phyloP scores from a whole-genome alignment of 2,113 vertebrate species.

The Camelus dromedarius region DNA sequence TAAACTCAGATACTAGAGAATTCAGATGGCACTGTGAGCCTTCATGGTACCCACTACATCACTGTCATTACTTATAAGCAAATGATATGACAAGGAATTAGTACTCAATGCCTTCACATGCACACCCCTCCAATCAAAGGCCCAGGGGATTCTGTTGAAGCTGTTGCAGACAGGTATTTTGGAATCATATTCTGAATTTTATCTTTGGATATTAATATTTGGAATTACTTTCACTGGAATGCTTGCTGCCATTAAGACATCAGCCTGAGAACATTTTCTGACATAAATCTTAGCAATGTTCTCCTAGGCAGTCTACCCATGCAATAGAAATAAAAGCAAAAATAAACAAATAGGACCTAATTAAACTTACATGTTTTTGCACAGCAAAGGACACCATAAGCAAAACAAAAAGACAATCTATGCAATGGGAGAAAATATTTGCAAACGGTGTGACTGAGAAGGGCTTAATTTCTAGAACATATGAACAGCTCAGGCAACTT shows the following conservation, averaged over 20 bases:
- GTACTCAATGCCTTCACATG: not conserved
- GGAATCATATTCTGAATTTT: constrained; percentile 36
- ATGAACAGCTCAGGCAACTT: too few species aligned
- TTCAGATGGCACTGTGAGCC: not conserved
- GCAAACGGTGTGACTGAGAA: too few species aligned
- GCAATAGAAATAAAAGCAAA: too few species aligned
- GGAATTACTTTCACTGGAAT: constrained; percentile 35
- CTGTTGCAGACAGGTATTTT: not conserved
- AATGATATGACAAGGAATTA: constrained; percentile 26
- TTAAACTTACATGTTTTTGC: too few species aligned
- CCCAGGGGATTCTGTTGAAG: not conserved
- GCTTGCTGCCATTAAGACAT: not conserved
- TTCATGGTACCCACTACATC: not conserved
- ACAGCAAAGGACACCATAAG: too few species aligned
- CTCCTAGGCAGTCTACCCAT: too few species aligned
- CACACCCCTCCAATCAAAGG: not conserved
- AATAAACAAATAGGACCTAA: too few species aligned
- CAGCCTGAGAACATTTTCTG: not conserved
- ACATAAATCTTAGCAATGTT: too few species aligned
- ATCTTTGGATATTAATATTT: constrained; percentile 50
- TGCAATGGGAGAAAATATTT: too few species aligned
- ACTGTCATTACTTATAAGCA: not conserved
- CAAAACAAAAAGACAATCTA: too few species aligned
- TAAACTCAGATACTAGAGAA: not conserved
- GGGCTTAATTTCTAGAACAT: too few species aligned